Evolutionary conservation across 2,888 invertebrate genomes (phyloP).

Genomic region (Harpalus rubripes): DNA sequence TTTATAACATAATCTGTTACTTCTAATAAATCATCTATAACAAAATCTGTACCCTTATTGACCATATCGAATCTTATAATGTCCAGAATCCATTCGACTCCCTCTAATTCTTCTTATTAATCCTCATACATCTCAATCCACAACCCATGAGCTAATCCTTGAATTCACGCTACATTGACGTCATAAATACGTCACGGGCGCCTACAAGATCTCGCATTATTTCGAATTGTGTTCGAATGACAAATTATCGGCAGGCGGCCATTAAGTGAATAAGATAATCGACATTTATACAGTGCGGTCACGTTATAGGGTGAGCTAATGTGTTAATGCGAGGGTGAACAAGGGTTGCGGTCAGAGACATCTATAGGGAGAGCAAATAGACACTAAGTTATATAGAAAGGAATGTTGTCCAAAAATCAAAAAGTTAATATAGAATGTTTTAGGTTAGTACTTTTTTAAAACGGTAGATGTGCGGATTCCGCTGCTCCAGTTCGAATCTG

Average conservation of each 20-base stretch:
- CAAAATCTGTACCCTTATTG: constrained; percentile 3
- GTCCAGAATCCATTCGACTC: constrained; percentile 26
- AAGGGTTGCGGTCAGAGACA: constrained; percentile 42
- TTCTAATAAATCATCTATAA: constrained; percentile 28
- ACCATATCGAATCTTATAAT: background rate
- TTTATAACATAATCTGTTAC: constrained; percentile 3
- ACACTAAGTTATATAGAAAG: background rate
- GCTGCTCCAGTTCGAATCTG: too few species aligned
- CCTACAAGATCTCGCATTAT: constrained; percentile 18
- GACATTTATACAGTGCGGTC: constrained; percentile 53
- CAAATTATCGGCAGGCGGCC: constrained; percentile 54
- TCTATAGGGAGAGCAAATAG: background rate
- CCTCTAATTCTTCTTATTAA: constrained; percentile 11
- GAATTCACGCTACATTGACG: constrained; percentile 54
- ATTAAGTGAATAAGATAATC: constrained; percentile 59
- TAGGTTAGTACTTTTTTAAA: too few species aligned
- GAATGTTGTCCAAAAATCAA: too few species aligned
- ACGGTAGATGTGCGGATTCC: too few species aligned
- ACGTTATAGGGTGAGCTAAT: constrained; percentile 47
- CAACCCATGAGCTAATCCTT: constrained; percentile 28
- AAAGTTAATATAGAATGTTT: too few species aligned
- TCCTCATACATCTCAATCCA: constrained; percentile 33
- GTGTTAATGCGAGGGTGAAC: constrained; percentile 46
- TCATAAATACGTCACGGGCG: constrained; percentile 54
- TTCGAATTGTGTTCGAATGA: constrained; percentile 8